Evolutionary conservation across 35 echinoderm and acorn worm species (phyloP), one percentile per base, ranked within the genome.

Genomic region (Stichopus chloronotus): DNA sequence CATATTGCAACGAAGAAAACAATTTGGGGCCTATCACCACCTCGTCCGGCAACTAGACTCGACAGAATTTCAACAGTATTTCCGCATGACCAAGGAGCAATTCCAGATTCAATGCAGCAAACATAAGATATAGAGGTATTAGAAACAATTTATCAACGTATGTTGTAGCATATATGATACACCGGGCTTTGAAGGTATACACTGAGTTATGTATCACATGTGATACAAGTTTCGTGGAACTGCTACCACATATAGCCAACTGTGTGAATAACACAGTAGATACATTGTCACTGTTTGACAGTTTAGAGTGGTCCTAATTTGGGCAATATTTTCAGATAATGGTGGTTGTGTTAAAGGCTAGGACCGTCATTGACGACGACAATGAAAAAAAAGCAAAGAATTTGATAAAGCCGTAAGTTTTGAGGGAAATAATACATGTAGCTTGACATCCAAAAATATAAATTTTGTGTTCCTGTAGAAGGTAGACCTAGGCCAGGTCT

Each of bases 21-120:
- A 76, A 76, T 6, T 6, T 6, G 72, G 72, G 72, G 72, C 72
- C 14, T 76, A 76, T 76, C 72, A 5, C 72, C 72, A 76, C 72
- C 72, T 76, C 72, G 12, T 76, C 5, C 72, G 72, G 14, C 17
- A 6, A 76, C 72, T 76, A 76, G 72, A 76, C 72, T 76, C 72
- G 72, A 76, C 72, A 76, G 72, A 76, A 76, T 76, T 76, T 76
- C 14, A 76, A n/a, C n/a, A 76, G 72, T 76, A 76, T 76, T 76
- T 76, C 72, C 72, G 72, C 14, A 76, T 76, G 72, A 76, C 17
- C 72, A 56, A 83, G 80, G 80, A 83, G 80, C 7, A 43, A 76
- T 76, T 76, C 72, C 72, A 5, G 72, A n/a, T n/a, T n/a, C n/a
- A n/a, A n/a, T 24, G 5, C 4, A 76, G 4, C 72, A 76, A 16